Evolutionary conservation across 1,140 invertebrate genomes (phyloP), one percentile per base, ranked within the genome.

Genomic region (Drosophila sulfurigaster): DNA sequence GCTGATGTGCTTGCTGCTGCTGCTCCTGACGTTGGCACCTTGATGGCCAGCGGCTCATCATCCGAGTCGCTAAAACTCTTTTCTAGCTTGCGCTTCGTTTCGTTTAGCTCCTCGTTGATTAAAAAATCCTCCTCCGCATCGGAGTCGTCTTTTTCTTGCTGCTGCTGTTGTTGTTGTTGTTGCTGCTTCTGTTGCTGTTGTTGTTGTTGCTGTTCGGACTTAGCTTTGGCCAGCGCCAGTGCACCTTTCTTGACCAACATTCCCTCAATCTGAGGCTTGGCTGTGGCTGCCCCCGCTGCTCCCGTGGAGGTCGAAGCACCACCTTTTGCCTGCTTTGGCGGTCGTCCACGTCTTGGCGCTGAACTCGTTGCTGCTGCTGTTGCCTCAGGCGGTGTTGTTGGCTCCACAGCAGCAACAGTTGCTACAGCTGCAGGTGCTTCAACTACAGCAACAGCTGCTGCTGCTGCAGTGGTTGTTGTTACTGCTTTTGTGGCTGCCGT

Each of bases 31-130:
- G 8, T 79, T n/a, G 88, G 92, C 66, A 94, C 81, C 81, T 94
- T 94, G 11, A 91, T 91, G 41, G 93, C 93, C 52, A 95, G 69
- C 16, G 94, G 94, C 80, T 95, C 94, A 77, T 95, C 94, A 82
- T 95, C 94, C 11, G 94, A 94, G 82, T 94, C 94, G 80, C 93
- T 94, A 57, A 94, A 94, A 75, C 90, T 93, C 77, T 92, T 91
- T 56, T 93, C 92, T 20, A 92, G 73, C 78, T 93, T 93, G 8
- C 92, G 87, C 67, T 93, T 93, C 16, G 89, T 92, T 77, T 92
- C 91, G 70, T 92, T 92, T 38, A 91, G 75, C 52, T 92, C 91
- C 77, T 90, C 79, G 66, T 82, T 87, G 51, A 91, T 85, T 48
- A 92, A 70, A 91, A 92, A 92, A 66, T 92, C 81, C 63, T 88